Base-by-base conservation (phyloP, 2,888 invertebrate genomes). In the Chaetoderma sp. region DNA sequence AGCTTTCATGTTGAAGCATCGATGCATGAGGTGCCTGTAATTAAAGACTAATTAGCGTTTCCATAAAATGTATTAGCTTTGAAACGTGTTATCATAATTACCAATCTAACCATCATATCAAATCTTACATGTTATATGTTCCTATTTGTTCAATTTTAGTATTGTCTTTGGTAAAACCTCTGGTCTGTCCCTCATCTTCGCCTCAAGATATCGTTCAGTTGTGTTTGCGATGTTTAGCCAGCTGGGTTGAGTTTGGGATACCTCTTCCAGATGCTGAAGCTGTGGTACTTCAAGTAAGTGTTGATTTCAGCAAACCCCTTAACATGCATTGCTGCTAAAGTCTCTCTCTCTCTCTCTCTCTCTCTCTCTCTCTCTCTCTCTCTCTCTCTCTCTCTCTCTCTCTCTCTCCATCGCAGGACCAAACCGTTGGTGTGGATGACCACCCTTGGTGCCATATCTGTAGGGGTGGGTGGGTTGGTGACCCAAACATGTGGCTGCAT, bases 191-290 rank as follows among this genome's bases (percentile, higher is more conserved):
- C 3, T 52, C 52, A n/a, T 67, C 65, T 13, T 74, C 79, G 10
- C 77, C 80, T 1, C 44, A 70, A 30, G 76, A 77, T 23, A 76
- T 82, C 1, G 73, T 78, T 39, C 75, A 77, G 44, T 81, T 83
- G 47, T 78, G 83, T 1, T 69, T 87, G 27, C 81, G 81, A 57
- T 87, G 87, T 67, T 83, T 87, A 59, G 80, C 85, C 30, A 85
- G 85, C 54, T 93, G 92, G 92, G 89, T 92, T 32, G 90, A 90
- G 71, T 86, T 90, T 76, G 90, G 87, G n/a, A 82, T 86, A 1
- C 85, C 88, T 0, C 73, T 90, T 10, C 78, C 88, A 65, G 89
- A 89, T 49, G 75, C 80, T 30, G 83, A 85, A 65, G 71, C 76
- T 2, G 75, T 88, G 21, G 75, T 87, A 4, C 61, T 77, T 16